phyloP scores from a whole-genome alignment of 2,888 invertebrate genomes.

The Steinernema carpocapsae region DNA sequence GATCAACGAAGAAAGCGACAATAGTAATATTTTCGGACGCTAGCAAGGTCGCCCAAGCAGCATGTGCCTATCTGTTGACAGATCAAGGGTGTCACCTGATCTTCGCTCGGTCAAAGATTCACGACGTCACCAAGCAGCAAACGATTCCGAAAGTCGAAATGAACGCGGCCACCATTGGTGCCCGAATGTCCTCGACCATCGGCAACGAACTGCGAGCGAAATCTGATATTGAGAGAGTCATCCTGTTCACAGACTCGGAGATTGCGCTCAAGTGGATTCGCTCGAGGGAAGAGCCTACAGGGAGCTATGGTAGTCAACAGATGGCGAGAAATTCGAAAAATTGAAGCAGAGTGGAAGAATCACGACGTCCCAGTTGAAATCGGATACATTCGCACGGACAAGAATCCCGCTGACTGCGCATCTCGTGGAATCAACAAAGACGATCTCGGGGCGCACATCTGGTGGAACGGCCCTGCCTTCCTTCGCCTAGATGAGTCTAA shows the following conservation, averaged over 20 bases:
- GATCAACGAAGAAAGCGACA: too few species aligned
- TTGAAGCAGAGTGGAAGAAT: background rate
- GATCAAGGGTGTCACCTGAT: too few species aligned
- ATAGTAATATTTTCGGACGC: too few species aligned
- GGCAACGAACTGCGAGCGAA: background rate
- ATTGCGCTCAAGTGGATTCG: constrained; percentile 32
- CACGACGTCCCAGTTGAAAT: background rate
- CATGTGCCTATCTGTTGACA: too few species aligned
- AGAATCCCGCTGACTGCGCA: too few species aligned
- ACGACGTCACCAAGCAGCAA: background rate
- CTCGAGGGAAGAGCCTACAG: background rate
- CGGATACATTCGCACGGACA: background rate
- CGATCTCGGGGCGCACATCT: too few species aligned
- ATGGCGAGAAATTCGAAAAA: background rate
- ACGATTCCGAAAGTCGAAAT: constrained; percentile 30
- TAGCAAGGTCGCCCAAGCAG: too few species aligned
- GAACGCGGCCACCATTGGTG: background rate
- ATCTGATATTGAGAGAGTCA: background rate
- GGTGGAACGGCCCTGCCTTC: too few species aligned
- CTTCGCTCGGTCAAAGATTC: background rate
- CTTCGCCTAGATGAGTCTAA: too few species aligned
- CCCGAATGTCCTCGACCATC: background rate
- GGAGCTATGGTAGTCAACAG: constrained; percentile 6
- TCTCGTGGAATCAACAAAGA: too few species aligned
- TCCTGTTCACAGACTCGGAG: constrained; percentile 24